These are phyloP conservation scores for Heterodera filipjevi DNA, from an alignment of 2,888 invertebrate species.

Conservation along the genomic window DNA sequence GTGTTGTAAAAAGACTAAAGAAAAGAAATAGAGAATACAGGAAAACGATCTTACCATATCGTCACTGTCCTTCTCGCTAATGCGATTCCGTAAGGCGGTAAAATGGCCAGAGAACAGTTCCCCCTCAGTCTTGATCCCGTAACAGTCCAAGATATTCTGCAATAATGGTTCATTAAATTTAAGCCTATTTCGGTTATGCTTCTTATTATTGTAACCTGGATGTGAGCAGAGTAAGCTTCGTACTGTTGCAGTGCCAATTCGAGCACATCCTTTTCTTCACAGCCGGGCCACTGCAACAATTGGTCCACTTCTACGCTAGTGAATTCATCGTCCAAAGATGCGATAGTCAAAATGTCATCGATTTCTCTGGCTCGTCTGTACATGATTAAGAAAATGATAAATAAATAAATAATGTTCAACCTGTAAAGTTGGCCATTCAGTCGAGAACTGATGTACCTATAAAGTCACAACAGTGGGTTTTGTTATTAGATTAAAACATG, in stretches of 20 bases:
- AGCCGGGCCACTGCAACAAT: slow-evolving; percentile 24
- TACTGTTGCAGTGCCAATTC: slow-evolving; percentile 34
- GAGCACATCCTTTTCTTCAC: slow-evolving; percentile 28
- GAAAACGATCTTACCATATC: slow-evolving; percentile 64
- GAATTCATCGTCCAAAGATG: slow-evolving; percentile 32
- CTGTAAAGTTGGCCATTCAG: slow-evolving; percentile 64
- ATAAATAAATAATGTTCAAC: slow-evolving; percentile 10
- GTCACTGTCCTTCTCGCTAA: slow-evolving; percentile 61
- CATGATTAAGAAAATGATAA: not conserved
- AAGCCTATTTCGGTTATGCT: not conserved
- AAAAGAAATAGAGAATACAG: not conserved
- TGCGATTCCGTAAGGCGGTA: slow-evolving; percentile 50
- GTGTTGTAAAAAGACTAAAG: slow-evolving; percentile 47
- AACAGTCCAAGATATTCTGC: slow-evolving; percentile 38
- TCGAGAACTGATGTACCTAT: slow-evolving; percentile 42
- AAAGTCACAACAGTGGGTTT: too few species aligned
- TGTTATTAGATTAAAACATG: slow-evolving; percentile 40
- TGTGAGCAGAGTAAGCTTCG: slow-evolving; percentile 38
- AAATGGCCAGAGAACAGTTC: slow-evolving; percentile 58
- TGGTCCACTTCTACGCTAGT: slow-evolving; percentile 27
- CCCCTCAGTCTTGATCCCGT: slow-evolving; percentile 57
- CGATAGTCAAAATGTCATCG: slow-evolving; percentile 35
- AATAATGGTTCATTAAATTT: slow-evolving; percentile 15
- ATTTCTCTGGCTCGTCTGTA: slow-evolving; percentile 37
- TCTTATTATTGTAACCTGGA: slow-evolving; percentile 27